These are phyloP conservation scores for Philopedon plagiatum DNA, from an alignment of 2,888 invertebrate genomes.

Conservation along the genomic window DNA sequence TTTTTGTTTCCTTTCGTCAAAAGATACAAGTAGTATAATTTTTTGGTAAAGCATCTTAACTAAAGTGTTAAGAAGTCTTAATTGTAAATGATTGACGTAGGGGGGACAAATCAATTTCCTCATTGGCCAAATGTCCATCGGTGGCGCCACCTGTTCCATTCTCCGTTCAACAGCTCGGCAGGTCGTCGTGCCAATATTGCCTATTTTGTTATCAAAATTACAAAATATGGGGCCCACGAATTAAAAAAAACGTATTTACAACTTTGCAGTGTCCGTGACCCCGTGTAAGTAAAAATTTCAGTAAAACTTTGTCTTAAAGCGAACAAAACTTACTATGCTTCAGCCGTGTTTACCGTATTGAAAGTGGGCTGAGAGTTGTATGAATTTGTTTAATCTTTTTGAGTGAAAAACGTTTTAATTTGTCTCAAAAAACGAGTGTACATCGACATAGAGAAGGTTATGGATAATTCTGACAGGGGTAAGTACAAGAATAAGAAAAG, in stretches of 20 bases:
- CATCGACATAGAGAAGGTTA: constrained; percentile 21
- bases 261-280: constrained; percentile 29
- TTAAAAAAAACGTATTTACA: constrained; percentile 27
- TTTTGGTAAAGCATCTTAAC: no score
- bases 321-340: constrained; percentile 23
- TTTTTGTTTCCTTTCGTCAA: no score
- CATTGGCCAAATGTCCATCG: not conserved
- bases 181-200: constrained; percentile 34
- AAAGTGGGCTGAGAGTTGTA: constrained; percentile 66
- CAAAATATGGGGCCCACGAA: constrained; percentile 29
- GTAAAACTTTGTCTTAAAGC: constrained; percentile 5
- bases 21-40: no score
- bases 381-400: constrained; percentile 64
- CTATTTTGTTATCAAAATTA: constrained; percentile 42
- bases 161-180: constrained; percentile 24
- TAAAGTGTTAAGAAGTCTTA: not conserved
- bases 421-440: constrained; percentile 44
- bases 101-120: constrained; percentile 2
- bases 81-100: constrained; percentile 12
- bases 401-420: constrained; percentile 60
- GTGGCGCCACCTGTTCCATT: constrained; percentile 42
- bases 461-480: constrained; percentile 55
- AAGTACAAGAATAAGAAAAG: constrained; percentile 34
- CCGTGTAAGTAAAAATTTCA: not conserved
- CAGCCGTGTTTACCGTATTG: constrained; percentile 67